Conservation (phyloP, 2,888 invertebrate species). For the Leistus spinibarbis region DNA sequence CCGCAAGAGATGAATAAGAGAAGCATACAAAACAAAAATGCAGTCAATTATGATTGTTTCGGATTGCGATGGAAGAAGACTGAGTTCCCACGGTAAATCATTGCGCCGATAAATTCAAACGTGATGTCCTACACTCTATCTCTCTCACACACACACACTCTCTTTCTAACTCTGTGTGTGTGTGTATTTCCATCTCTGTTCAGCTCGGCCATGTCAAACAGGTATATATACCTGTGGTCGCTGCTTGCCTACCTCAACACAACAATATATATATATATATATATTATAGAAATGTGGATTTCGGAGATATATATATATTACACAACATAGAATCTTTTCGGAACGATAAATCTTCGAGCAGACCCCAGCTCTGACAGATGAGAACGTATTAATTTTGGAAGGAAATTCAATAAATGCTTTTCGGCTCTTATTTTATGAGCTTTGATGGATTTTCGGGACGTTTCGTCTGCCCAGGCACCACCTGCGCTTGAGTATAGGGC, state of each 20-base stretch:
- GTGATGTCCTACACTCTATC: slow-evolving; percentile 7
- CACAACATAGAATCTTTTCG: neutral
- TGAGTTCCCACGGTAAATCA: slow-evolving; percentile 37
- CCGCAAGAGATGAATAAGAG: slow-evolving; percentile 4
- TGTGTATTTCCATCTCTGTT: neutral
- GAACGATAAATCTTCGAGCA: neutral
- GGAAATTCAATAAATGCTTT: slow-evolving; percentile 26
- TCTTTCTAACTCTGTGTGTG: neutral
- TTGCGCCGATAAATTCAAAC: slow-evolving; percentile 37
- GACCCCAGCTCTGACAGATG: neutral
- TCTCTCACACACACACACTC: slow-evolving; percentile 12
- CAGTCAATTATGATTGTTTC: slow-evolving; percentile 39
- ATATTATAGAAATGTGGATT: neutral
- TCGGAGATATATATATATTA: neutral
- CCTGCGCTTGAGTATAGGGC: no score
- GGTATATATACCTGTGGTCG: neutral
- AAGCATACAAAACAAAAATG: slow-evolving; percentile 35
- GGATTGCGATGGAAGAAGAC: slow-evolving; percentile 38
- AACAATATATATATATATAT: slow-evolving; percentile 3
- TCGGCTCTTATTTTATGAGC: no score
- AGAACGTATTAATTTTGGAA: slow-evolving; percentile 22
- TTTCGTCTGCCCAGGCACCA: no score
- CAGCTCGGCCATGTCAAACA: neutral
- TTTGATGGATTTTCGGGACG: no score
- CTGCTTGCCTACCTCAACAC: slow-evolving; percentile 22